These are phyloP conservation scores for Probaryconus sp. DNA, from an alignment of 1,140 invertebrate species.

Conservation along the genomic window DNA sequence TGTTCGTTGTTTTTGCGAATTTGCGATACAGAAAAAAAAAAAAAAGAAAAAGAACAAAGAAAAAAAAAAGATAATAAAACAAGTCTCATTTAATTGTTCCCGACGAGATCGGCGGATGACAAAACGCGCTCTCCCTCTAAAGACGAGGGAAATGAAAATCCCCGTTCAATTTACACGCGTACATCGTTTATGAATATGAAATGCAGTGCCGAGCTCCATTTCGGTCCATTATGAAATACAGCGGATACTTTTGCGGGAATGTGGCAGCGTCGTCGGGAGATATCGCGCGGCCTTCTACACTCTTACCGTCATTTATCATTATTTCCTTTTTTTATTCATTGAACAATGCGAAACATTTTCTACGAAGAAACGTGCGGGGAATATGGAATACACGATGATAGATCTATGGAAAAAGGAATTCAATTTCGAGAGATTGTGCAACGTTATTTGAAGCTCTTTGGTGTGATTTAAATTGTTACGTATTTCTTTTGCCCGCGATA, in stretches of 20 bases:
- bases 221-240: constrained; percentile 51
- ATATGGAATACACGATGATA: constrained; percentile 17
- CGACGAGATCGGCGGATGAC: constrained; percentile 2
- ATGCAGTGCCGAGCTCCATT: constrained; percentile 35
- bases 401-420: constrained; percentile 24
- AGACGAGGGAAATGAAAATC: constrained; percentile 25
- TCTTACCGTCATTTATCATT: constrained; percentile 48
- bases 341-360: constrained; percentile 51
- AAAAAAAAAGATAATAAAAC: not conserved
- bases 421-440: constrained; percentile 26
- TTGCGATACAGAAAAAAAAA: too few species aligned
- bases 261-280: too few species aligned
- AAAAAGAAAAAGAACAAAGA: too few species aligned
- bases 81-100: constrained; percentile 24
- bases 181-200: constrained; percentile 47
- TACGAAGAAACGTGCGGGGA: constrained; percentile 11
- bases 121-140: not conserved
- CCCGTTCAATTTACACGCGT: constrained; percentile 33
- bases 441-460: not conserved
- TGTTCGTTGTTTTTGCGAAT: too few species aligned
- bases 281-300: constrained; percentile 8
- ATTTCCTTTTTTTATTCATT: constrained; percentile 40
- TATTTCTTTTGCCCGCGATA: constrained; percentile 10
- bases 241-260: constrained; percentile 46
- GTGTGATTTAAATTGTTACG: constrained; percentile 18